Percentiles rank a stretch among this genome's conserved stretches.
Evolutionary conservation across 2,797 vertebrate genomes (phyloP).

Genomic region (Champsocephalus esox): DNA sequence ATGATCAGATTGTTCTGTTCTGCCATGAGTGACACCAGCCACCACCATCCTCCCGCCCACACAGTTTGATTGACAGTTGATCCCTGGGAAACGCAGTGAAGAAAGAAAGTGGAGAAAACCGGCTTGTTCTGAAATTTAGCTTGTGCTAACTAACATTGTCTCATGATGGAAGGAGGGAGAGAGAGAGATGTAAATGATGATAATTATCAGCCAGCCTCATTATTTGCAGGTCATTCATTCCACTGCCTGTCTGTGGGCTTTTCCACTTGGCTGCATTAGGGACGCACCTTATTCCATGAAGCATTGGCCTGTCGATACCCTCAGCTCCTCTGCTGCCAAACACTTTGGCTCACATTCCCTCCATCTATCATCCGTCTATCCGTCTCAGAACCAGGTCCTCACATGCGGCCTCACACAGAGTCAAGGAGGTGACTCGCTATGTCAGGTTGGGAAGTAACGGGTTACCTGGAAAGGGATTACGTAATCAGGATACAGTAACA

Average conservation of each 20-base stretch:
- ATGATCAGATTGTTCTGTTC: too few relatives aligned
- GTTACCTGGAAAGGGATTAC: too few relatives aligned
- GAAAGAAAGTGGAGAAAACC: slow-evolving; percentile 13
- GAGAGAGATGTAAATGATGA: slow-evolving; percentile 13
- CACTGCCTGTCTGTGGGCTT: slow-evolving; percentile 7
- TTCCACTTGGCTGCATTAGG: slow-evolving; percentile 26
- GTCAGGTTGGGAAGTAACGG: too few relatives aligned
- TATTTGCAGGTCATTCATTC: slow-evolving; percentile 36
- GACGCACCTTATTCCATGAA: slow-evolving; percentile 45
- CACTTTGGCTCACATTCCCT: slow-evolving; percentile 31
- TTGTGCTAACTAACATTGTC: background rate
- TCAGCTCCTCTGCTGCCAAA: slow-evolving; percentile 46
- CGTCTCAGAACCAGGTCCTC: slow-evolving; percentile 30
- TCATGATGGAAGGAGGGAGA: slow-evolving; percentile 17
- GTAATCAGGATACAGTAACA: too few relatives aligned
- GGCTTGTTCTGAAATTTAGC: slow-evolving; percentile 35
- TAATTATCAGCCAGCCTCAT: slow-evolving; percentile 37
- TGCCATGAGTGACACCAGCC: too few relatives aligned
- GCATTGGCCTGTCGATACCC: slow-evolving; percentile 31
- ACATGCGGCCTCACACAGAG: slow-evolving; percentile 25
- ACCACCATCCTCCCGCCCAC: slow-evolving; percentile 22
- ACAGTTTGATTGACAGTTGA: slow-evolving; percentile 45
- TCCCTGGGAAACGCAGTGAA: slow-evolving; percentile 6
- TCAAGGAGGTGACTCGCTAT: background rate
- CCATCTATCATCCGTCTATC: slow-evolving; percentile 41